Conservation (phyloP, 2,888 invertebrate species). For the Troides aeacus region DNA sequence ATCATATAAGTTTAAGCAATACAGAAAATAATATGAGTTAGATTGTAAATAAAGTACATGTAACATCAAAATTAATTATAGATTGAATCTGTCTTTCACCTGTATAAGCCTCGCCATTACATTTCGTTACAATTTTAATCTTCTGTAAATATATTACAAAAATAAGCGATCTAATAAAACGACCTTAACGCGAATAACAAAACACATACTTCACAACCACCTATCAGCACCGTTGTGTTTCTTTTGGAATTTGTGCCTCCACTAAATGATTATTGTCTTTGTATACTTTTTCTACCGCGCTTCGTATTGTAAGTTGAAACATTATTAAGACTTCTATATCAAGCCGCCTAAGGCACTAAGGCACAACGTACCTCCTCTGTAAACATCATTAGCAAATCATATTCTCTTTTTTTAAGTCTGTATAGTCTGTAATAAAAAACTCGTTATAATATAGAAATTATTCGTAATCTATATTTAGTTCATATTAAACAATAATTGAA, state of each 20-base stretch:
- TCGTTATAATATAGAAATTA: too few relatives aligned
- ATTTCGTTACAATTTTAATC: not conserved
- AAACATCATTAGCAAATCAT: constrained; percentile 8
- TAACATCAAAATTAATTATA: not conserved
- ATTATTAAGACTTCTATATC: constrained; percentile 59
- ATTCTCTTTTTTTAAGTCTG: not conserved
- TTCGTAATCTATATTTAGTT: too few relatives aligned
- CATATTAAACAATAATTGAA: not conserved
- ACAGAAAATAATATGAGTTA: too few relatives aligned
- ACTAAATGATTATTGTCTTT: constrained; percentile 64
- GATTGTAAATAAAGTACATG: not conserved
- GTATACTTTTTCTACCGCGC: constrained; percentile 55
- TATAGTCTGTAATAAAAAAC: too few relatives aligned
- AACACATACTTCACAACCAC: constrained; percentile 44
- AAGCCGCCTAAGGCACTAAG: constrained; percentile 39
- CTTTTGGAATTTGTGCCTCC: constrained; percentile 63
- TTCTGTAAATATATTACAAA: not conserved
- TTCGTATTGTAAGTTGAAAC: constrained; percentile 59
- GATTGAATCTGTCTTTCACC: not conserved
- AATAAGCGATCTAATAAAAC: constrained; percentile 8
- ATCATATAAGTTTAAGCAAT: too few relatives aligned
- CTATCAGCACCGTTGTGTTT: constrained; percentile 54
- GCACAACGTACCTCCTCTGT: constrained; percentile 26
- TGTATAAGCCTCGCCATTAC: not conserved
- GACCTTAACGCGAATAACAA: constrained; percentile 35